Conservation (phyloP, 2,888 invertebrate genomes). For the Chaitophorus viminalis region DNA sequence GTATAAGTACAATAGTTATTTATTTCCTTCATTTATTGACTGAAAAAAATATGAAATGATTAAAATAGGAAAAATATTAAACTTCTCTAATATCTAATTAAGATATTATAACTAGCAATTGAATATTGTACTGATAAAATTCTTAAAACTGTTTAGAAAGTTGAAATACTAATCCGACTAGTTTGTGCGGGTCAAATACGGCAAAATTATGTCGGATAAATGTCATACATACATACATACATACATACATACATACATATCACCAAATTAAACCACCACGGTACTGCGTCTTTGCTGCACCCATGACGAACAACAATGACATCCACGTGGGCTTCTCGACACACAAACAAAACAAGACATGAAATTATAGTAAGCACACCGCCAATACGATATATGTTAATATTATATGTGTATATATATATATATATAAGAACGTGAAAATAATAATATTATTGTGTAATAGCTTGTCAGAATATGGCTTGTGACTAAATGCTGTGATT, state of each 20-base stretch:
- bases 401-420: neutral
- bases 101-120: no score
- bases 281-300: constrained; percentile 18
- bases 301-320: constrained; percentile 43
- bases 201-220: neutral
- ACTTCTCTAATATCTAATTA: neutral
- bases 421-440: neutral
- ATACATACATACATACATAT: neutral
- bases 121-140: neutral
- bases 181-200: neutral
- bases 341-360: constrained; percentile 15
- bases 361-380: neutral
- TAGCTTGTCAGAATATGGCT: neutral
- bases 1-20: no score
- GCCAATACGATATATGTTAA: neutral
- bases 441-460: constrained; percentile 10
- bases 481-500: neutral
- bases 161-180: neutral
- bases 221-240: neutral
- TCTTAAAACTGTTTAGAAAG: neutral
- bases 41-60: no score
- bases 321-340: constrained; percentile 26
- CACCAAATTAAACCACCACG: constrained; percentile 28
- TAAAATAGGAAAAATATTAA: neutral
- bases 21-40: no score